These are phyloP conservation scores for Triplophysa tibetana DNA, from an alignment of 2,113 vertebrate species.

Conservation along the genomic window DNA sequence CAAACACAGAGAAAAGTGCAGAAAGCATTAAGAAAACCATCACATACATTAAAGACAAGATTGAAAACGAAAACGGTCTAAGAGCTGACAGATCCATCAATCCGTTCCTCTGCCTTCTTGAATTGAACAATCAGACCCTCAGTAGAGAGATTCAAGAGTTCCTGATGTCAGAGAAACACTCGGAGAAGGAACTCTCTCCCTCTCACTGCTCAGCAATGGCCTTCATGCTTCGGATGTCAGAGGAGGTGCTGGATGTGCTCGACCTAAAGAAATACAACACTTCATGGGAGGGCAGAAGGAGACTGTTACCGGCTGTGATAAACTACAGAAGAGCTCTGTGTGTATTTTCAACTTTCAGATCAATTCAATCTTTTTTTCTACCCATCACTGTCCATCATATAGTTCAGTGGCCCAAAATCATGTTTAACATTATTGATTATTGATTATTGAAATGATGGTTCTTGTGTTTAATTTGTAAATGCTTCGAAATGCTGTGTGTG, in stretches of 20 bases:
- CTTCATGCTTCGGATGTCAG: constrained; percentile 53
- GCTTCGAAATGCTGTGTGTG: not conserved
- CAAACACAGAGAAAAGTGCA: not conserved
- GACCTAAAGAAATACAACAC: constrained; percentile 61
- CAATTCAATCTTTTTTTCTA: not conserved
- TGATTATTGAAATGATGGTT: too few relatives aligned
- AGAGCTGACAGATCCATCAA: constrained; percentile 54
- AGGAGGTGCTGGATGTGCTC: constrained; percentile 40
- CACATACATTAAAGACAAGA: constrained; percentile 39
- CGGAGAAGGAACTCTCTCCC: constrained; percentile 33
- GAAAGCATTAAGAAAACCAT: constrained; percentile 46
- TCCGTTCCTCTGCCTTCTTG: constrained; percentile 58
- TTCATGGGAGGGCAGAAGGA: constrained; percentile 54
- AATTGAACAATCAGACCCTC: constrained; percentile 62
- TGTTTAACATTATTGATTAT: too few relatives aligned
- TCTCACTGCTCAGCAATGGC: constrained; percentile 60
- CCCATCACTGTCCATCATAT: not conserved
- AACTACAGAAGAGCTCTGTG: constrained; percentile 59
- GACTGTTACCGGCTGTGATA: constrained; percentile 61
- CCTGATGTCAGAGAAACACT: constrained; percentile 8
- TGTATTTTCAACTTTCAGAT: constrained; percentile 21
- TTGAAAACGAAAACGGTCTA: not conserved
- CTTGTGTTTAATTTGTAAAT: too few relatives aligned
- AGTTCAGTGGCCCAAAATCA: too few relatives aligned
- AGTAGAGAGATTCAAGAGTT: constrained; percentile 57